Evolutionary conservation across 1,140 invertebrate species (phyloP).

Genomic region (Pinna nobilis): DNA sequence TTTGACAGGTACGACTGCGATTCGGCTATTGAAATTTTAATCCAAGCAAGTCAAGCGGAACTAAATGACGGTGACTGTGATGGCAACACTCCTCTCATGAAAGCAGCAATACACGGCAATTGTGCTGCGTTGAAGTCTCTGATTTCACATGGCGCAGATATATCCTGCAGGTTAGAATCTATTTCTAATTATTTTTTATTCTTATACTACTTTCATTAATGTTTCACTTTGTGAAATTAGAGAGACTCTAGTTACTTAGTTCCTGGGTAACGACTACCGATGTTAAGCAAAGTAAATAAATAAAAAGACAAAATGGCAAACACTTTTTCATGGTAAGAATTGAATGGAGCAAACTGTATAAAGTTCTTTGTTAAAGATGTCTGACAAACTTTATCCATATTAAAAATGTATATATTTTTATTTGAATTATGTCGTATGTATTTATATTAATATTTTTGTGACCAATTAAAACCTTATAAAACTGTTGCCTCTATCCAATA

Average conservation of each 20-base stretch:
- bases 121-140: constrained; percentile 10
- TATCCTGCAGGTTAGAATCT: constrained; percentile 5
- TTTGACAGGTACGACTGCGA: constrained; percentile 15
- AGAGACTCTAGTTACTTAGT: too few relatives aligned
- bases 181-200: neutral
- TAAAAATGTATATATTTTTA: too few relatives aligned
- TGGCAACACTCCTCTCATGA: constrained; percentile 27
- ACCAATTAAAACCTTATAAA: too few relatives aligned
- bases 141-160: constrained; percentile 21
- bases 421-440: too few relatives aligned
- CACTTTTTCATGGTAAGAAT: neutral
- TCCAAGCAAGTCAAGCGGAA: constrained; percentile 31
- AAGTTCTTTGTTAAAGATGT: too few relatives aligned
- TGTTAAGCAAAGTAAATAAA: too few relatives aligned
- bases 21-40: constrained; percentile 13
- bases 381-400: too few relatives aligned
- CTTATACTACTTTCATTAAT: too few relatives aligned
- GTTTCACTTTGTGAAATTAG: too few relatives aligned
- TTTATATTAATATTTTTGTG: too few relatives aligned
- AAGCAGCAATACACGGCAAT: constrained; percentile 20
- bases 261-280: too few relatives aligned
- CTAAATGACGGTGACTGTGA: constrained; percentile 31
- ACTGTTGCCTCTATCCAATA: too few relatives aligned
- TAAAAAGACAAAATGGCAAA: neutral
- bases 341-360: neutral